These are phyloP conservation scores for Indri indri DNA, from an alignment of 2,113 vertebrate genomes.

Conservation along the genomic window DNA sequence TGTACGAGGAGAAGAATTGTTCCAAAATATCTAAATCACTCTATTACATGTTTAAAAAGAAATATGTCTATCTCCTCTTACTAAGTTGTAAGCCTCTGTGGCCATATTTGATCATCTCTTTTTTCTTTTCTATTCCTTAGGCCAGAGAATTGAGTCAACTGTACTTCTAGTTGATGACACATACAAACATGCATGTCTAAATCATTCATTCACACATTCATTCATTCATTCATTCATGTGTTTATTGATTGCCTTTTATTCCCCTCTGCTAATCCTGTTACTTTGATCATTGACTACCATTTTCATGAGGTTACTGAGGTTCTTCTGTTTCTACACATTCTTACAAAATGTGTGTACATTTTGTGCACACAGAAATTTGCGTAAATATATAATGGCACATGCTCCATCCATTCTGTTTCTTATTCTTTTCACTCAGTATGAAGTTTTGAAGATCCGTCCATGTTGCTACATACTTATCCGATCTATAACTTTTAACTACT, in stretches of 20 bases:
- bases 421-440: neutral
- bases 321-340: neutral
- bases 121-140: neutral
- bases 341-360: neutral
- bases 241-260: neutral
- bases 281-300: neutral
- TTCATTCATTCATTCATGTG: neutral
- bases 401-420: neutral
- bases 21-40: neutral
- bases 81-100: neutral
- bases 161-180: neutral
- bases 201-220: neutral
- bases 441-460: neutral
- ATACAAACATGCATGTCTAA: neutral
- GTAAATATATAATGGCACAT: neutral
- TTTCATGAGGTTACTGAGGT: neutral
- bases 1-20: neutral
- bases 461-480: neutral
- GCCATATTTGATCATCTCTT: neutral
- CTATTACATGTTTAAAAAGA: neutral
- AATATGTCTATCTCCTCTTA: neutral
- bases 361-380: neutral
- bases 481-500: neutral
- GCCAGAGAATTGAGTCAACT: neutral
- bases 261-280: neutral